These are phyloP conservation scores for Sarcophilus harrisii DNA, from an alignment of 2,797 vertebrate species.

Conservation along the genomic window DNA sequence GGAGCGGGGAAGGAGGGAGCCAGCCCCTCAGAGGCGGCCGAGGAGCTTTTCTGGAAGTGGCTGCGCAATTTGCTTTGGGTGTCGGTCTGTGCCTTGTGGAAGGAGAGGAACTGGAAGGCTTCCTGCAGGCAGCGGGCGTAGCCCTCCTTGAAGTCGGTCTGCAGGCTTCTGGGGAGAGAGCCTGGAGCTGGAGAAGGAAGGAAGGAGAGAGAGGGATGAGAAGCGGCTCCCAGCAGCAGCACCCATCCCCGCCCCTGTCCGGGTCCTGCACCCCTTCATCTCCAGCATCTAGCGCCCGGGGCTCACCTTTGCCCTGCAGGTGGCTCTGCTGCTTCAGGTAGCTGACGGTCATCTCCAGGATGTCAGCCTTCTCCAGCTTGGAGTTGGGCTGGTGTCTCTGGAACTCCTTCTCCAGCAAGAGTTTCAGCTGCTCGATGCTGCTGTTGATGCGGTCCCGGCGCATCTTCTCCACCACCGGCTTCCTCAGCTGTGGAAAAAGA, in stretches of 20 bases:
- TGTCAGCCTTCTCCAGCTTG: slow-evolving; percentile 82
- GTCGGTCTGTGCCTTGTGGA: slow-evolving; percentile 81
- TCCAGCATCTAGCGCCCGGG: neutral
- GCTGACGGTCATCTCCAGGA: slow-evolving; percentile 85
- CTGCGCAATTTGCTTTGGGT: slow-evolving; percentile 74
- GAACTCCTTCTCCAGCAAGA: slow-evolving; percentile 87
- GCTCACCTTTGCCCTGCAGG: slow-evolving; percentile 78
- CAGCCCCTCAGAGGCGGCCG: neutral
- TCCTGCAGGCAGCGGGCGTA: slow-evolving; percentile 85
- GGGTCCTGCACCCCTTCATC: neutral
- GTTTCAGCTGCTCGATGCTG: slow-evolving; percentile 89
- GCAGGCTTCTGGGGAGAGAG: slow-evolving; percentile 67
- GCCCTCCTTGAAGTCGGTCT: slow-evolving; percentile 84
- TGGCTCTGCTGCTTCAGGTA: slow-evolving; percentile 83
- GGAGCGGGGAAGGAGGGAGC: slow-evolving; percentile 50
- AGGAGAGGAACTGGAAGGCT: slow-evolving; percentile 84
- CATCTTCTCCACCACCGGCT: slow-evolving; percentile 92
- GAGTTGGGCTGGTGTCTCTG: slow-evolving; percentile 79
- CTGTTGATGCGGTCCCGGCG: slow-evolving; percentile 84
- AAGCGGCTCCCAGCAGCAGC: too few relatives aligned
- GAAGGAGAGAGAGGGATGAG: neutral
- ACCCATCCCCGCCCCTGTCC: neutral
- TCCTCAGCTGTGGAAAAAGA: slow-evolving; percentile 87
- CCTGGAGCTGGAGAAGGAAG: slow-evolving; percentile 45
- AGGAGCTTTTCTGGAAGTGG: slow-evolving; percentile 75